These are phyloP conservation scores for Pionites leucogaster DNA, from an alignment of 2,113 vertebrate genomes.

Conservation along the genomic window DNA sequence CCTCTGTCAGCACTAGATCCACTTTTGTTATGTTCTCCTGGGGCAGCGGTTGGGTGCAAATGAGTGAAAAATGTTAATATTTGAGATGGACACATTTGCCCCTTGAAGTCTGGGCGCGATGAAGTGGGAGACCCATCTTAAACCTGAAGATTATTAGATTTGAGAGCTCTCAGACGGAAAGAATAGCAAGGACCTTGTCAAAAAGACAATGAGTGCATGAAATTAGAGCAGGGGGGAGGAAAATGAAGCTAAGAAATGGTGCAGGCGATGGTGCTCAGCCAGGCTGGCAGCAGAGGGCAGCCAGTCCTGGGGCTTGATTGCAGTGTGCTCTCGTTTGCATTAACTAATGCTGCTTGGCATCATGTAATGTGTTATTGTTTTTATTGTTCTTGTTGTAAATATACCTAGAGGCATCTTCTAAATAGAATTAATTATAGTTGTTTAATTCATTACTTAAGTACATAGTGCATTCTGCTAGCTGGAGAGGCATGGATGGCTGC, in stretches of 20 bases:
- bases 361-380: constrained; percentile 40
- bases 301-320: background rate
- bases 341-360: constrained; percentile 43
- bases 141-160: background rate
- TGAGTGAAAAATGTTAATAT: background rate
- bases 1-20: background rate
- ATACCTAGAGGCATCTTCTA: constrained; percentile 65
- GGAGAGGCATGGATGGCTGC: background rate
- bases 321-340: background rate
- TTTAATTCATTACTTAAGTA: constrained; percentile 61
- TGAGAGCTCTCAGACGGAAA: background rate
- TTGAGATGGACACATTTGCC: background rate
- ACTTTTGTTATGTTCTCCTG: background rate
- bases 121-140: background rate
- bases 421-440: constrained; percentile 62
- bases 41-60: background rate
- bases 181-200: background rate
- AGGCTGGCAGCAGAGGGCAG: background rate
- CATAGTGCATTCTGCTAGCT: background rate
- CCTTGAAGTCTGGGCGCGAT: background rate
- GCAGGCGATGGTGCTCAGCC: background rate
- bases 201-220: background rate
- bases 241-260: background rate
- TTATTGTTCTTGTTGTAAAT: constrained; percentile 64
- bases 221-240: background rate